These are phyloP conservation scores for Cerastoderma edule DNA, from an alignment of 2,888 invertebrate genomes.

Conservation along the genomic window DNA sequence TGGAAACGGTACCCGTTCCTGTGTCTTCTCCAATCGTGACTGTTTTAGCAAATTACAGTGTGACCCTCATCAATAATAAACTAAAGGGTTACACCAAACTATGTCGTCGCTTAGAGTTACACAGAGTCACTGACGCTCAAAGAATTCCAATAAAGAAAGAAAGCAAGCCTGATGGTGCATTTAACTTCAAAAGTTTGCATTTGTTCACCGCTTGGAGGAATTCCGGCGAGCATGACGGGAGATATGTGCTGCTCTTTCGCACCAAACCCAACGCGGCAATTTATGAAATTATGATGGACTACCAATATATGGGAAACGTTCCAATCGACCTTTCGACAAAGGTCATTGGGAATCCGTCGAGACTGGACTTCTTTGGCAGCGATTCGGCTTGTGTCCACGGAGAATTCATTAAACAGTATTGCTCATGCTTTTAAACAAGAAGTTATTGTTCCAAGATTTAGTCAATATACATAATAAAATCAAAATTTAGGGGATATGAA, in stretches of 20 bases:
- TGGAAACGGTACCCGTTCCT: constrained; percentile 87
- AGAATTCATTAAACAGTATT: constrained; percentile 45
- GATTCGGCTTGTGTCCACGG: constrained; percentile 82
- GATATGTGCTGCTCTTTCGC: constrained; percentile 87
- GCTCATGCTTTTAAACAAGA: too few species aligned
- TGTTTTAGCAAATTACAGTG: constrained; percentile 86
- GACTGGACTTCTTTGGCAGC: constrained; percentile 83
- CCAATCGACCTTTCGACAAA: constrained; percentile 83
- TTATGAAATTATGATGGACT: constrained; percentile 91
- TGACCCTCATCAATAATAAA: constrained; percentile 88
- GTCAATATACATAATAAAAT: too few species aligned
- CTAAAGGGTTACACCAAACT: constrained; percentile 82
- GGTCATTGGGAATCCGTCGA: constrained; percentile 87
- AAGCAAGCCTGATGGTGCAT: too few species aligned
- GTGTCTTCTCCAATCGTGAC: constrained; percentile 86
- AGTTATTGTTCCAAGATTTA: too few species aligned
- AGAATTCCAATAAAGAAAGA: too few species aligned
- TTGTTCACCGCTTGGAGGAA: neutral
- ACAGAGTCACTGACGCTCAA: constrained; percentile 40
- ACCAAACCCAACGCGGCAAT: constrained; percentile 89
- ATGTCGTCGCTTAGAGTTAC: constrained; percentile 69
- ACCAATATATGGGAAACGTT: constrained; percentile 65
- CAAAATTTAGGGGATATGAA: too few species aligned
- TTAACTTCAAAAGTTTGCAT: too few species aligned
- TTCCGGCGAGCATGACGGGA: constrained; percentile 31